phyloP scores from a whole-genome alignment of 2,797 vertebrate genomes.

The Enteromius unitaeniatus region DNA sequence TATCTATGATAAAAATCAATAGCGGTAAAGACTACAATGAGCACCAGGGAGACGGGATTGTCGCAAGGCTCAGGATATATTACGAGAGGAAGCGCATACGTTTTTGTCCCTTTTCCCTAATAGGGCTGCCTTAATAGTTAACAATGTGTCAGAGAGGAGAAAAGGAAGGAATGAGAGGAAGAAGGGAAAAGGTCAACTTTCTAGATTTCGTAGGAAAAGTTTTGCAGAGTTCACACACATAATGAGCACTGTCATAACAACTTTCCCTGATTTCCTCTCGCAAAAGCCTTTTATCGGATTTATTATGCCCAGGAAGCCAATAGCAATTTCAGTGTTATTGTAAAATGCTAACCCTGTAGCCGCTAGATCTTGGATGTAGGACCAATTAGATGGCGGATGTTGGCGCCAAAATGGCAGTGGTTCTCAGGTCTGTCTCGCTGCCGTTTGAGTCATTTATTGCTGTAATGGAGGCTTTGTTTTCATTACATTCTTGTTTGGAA shows the following conservation, averaged over 20 bases:
- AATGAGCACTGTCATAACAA: slow-evolving; percentile 48
- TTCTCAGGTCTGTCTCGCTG: slow-evolving; percentile 71
- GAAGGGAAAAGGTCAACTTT: slow-evolving; percentile 24
- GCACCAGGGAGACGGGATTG: slow-evolving; percentile 25
- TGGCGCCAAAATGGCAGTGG: slow-evolving; percentile 65
- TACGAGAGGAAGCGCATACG: slow-evolving; percentile 34
- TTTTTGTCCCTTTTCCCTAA: slow-evolving; percentile 13
- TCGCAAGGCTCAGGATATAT: slow-evolving; percentile 35
- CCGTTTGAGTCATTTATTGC: slow-evolving; percentile 75
- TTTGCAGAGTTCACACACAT: slow-evolving; percentile 43
- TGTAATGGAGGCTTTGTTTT: slow-evolving; percentile 71
- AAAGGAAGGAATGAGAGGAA: slow-evolving; percentile 1
- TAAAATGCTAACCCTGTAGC: slow-evolving; percentile 62
- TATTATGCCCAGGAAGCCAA: slow-evolving; percentile 49
- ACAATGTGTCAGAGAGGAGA: slow-evolving; percentile 18
- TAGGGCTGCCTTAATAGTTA: slow-evolving; percentile 43
- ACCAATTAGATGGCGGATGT: slow-evolving; percentile 69
- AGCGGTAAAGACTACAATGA: slow-evolving; percentile 56
- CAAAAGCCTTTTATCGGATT: slow-evolving; percentile 53
- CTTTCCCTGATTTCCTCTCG: slow-evolving; percentile 41
- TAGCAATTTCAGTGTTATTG: slow-evolving; percentile 53
- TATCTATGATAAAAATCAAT: slow-evolving; percentile 62
- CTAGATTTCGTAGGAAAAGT: slow-evolving; percentile 31
- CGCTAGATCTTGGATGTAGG: slow-evolving; percentile 72
- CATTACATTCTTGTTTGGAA: slow-evolving; percentile 75